Evolutionary conservation across 53 echinoderm and acorn worm genomes (phyloP).

Genomic region (Holothuria leucospilota): DNA sequence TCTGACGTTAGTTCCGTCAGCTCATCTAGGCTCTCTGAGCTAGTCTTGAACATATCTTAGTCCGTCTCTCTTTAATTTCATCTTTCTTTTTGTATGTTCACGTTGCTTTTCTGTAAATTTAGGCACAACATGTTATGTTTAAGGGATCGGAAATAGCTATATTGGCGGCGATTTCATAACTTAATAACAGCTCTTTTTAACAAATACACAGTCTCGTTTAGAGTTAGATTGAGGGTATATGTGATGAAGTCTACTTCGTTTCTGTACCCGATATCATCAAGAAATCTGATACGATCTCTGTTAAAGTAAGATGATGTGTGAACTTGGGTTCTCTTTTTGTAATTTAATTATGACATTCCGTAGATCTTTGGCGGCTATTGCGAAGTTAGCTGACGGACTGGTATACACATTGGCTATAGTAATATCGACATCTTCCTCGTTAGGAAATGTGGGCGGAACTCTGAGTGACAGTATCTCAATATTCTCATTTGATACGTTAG

Average conservation of each 20-base stretch:
- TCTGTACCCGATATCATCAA: constrained; percentile 1
- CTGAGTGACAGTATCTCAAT: neutral
- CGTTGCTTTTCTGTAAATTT: constrained; percentile 15
- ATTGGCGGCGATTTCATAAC: neutral
- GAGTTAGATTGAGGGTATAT: neutral
- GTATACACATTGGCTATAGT: constrained; percentile 7
- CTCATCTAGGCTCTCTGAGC: neutral
- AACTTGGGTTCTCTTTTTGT: constrained; percentile 3
- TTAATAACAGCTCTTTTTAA: neutral
- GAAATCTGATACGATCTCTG: neutral
- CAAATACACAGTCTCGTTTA: neutral
- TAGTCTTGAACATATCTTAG: neutral
- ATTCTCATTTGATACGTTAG: no score
- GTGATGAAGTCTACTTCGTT: neutral
- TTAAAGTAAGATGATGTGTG: constrained; percentile 2
- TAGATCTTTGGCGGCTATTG: neutral
- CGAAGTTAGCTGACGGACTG: neutral
- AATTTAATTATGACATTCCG: neutral
- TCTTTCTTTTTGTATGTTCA: no score
- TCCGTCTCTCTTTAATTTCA: neutral
- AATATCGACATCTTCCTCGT: neutral
- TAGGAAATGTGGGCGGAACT: neutral
- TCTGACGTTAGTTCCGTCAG: neutral
- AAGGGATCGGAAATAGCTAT: neutral
- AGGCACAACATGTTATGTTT: neutral